Base-by-base conservation (phyloP, 1,140 invertebrate genomes). In the Magallana ariakensis region DNA sequence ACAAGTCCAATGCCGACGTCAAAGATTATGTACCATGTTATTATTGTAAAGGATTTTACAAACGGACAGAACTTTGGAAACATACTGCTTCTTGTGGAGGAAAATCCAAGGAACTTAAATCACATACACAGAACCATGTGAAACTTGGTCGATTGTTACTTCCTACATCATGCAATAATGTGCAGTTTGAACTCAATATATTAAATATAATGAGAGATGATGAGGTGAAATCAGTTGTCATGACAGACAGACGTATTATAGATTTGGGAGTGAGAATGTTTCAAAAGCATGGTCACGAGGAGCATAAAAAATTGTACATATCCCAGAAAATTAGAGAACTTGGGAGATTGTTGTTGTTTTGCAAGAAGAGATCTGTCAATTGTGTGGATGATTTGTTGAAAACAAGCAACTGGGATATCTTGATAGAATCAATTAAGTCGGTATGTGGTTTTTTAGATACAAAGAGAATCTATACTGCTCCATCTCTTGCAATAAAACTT, bases 11-110 rank as follows among this genome's bases (percentile, higher is more conserved):
- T 4, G 7, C 53, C 26, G 33, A 80, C 8, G 8, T 26, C n/a
- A 58, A 86, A 19, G 33, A 86, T 26, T 80, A 86, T 80, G 66
- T 80, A 56, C 75, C 85, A 53, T 86, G 85, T 80, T 16, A 57
- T 15, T 19, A 15, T 46, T 86, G 85, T 55, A 11, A 57, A 11
- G 70, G 53, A 11, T 57, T 57, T 7, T 86, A 57, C 22, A 81
- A n/a, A 16, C 15, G 7, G 8, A 80, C 58, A 53, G 85, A 86
- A 6, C n/a, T 86, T 22, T 80, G 85, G 66, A 80, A 80, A 53
- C 85, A 86, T 33, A 15, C 8, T 19, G 75, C 16, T 16, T 16
- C 19, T 10, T 85, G 84, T 56, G 16, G 9, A 75, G 16, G n/a
- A n/a, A 62, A 57, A 60, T 1, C n/a, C 57, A 26, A 46, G 53